Evolutionary conservation across 2,888 invertebrate genomes (phyloP).

Genomic region (Bombylius discolor): DNA sequence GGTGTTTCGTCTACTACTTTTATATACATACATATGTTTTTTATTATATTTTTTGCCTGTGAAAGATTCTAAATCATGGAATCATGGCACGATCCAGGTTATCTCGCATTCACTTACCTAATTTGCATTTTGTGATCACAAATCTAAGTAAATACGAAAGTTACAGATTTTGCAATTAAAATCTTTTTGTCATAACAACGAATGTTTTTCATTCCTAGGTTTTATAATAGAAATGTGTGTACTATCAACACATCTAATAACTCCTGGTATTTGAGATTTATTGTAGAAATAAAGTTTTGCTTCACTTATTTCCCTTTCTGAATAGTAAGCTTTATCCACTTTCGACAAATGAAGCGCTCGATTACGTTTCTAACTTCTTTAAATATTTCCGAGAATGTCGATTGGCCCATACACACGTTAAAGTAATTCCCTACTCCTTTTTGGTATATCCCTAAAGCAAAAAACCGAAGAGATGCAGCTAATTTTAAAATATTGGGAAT

Average conservation of each 20-base stretch:
- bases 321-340: not conserved
- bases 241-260: not conserved
- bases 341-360: not conserved
- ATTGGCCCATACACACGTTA: not conserved
- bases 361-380: not conserved
- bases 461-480: not conserved
- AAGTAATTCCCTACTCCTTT: not conserved
- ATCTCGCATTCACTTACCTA: not conserved
- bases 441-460: not conserved
- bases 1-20: not conserved
- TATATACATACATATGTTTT: not conserved
- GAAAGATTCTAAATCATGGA: not conserved
- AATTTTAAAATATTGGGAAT: not conserved
- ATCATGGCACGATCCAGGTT: not conserved
- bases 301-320: not conserved
- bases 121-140: not conserved
- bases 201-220: not conserved
- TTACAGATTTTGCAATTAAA: not conserved
- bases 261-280: not conserved
- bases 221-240: not conserved
- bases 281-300: not conserved
- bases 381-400: not conserved
- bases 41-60: not conserved
- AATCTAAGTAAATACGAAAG: not conserved
- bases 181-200: not conserved